Percentiles rank a stretch among this genome's conserved stretches.
Conservation (phyloP, 2,113 vertebrate species). For the Spea bombifrons region DNA sequence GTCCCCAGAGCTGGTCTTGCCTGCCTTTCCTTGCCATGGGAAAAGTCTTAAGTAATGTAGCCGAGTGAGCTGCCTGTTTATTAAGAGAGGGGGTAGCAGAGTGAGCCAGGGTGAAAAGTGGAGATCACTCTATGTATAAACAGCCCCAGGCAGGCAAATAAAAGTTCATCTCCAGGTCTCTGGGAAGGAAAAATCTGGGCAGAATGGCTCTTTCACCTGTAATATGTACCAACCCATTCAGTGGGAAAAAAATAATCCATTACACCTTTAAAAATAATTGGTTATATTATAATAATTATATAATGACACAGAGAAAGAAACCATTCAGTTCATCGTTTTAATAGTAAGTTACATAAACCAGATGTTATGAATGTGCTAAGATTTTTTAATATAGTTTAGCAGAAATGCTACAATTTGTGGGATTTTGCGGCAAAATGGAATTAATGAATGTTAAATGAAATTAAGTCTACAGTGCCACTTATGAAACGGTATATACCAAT, state of each 20-base stretch:
- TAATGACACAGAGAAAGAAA: neutral
- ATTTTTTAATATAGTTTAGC: neutral
- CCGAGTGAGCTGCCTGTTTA: constrained; percentile 53
- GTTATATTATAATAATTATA: neutral
- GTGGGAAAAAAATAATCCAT: neutral
- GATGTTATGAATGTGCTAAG: neutral
- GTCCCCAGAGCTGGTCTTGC: neutral
- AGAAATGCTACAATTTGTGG: neutral
- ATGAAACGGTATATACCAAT: neutral
- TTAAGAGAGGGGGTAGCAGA: constrained; percentile 56
- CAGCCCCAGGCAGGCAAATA: constrained; percentile 71
- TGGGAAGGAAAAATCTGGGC: constrained; percentile 66
- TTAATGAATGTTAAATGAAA: too few relatives aligned
- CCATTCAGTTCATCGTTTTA: neutral
- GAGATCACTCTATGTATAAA: constrained; percentile 69
- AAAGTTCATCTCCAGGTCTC: constrained; percentile 78
- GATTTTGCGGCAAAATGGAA: too few relatives aligned
- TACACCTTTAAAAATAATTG: neutral
- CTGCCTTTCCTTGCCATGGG: neutral
- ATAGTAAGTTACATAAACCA: neutral
- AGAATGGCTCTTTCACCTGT: constrained; percentile 62
- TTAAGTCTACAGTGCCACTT: too few relatives aligned
- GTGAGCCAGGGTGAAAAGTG: constrained; percentile 60
- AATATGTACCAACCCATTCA: constrained; percentile 55
- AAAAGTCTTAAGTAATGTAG: constrained; percentile 20